A percentile compares a stretch with the other conserved stretches of the same genome.
Evolutionary conservation across 2,113 vertebrate genomes (phyloP).

Genomic region (Tragelaphus strepsiceros): DNA sequence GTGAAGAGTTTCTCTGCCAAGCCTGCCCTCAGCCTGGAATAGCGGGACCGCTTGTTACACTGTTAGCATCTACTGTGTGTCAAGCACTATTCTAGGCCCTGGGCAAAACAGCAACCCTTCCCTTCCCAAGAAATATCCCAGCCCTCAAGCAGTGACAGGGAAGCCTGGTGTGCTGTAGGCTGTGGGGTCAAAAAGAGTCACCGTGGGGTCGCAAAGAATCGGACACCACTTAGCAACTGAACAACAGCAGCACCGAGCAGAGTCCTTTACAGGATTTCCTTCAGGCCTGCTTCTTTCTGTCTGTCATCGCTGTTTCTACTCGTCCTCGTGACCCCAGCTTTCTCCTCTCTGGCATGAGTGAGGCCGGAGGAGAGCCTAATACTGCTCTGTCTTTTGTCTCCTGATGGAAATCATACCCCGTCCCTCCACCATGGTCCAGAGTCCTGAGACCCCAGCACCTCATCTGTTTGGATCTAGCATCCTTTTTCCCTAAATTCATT

Average conservation of each 20-base stretch:
- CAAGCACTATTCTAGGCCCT: background rate
- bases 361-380: background rate
- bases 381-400: background rate
- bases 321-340: background rate
- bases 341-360: background rate
- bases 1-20: background rate
- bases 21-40: background rate
- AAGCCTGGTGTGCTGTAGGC: accelerated
- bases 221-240: background rate
- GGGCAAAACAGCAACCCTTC: background rate
- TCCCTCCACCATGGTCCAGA: background rate
- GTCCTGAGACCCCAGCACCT: background rate
- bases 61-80: background rate
- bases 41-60: background rate
- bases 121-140: background rate
- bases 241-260: background rate
- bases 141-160: background rate
- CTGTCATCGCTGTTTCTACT: background rate
- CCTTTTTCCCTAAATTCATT: background rate
- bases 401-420: background rate
- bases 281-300: background rate
- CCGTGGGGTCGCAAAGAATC: accelerated
- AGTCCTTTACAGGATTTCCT: background rate
- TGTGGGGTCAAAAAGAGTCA: background rate
- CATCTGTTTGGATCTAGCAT: background rate